Conservation (phyloP, 2,113 vertebrate genomes). For the Notechis scutatus region DNA sequence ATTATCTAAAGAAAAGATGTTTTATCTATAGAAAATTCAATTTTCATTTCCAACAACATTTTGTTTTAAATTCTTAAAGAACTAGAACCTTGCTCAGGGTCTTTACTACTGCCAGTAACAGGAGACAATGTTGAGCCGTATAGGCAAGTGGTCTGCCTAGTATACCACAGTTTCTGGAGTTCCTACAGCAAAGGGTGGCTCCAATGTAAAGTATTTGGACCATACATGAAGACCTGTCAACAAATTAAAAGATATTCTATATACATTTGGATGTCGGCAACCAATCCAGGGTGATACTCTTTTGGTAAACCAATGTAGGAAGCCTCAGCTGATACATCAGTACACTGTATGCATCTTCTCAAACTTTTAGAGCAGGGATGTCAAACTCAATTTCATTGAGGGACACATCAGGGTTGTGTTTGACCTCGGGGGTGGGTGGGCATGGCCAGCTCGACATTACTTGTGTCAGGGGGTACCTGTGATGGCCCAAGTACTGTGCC, state of each 20-base stretch:
- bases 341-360: not conserved
- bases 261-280: not conserved
- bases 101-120: not conserved
- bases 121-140: not conserved
- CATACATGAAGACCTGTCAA: not conserved
- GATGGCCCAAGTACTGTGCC: too few relatives aligned
- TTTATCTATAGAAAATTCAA: not conserved
- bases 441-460: too few relatives aligned
- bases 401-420: too few relatives aligned
- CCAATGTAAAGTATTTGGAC: not conserved
- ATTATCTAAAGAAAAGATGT: not conserved
- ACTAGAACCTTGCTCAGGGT: not conserved
- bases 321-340: not conserved
- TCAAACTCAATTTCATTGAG: too few relatives aligned
- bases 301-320: not conserved
- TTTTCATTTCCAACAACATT: not conserved
- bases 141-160: too few relatives aligned
- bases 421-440: too few relatives aligned
- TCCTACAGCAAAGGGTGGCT: too few relatives aligned
- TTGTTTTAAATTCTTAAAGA: not conserved
- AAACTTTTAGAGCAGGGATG: not conserved
- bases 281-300: not conserved
- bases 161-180: too few relatives aligned
- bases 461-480: too few relatives aligned
- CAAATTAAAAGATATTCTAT: not conserved